Evolutionary conservation across 2,888 invertebrate species (phyloP).

Genomic region (Torymus tubicola): DNA sequence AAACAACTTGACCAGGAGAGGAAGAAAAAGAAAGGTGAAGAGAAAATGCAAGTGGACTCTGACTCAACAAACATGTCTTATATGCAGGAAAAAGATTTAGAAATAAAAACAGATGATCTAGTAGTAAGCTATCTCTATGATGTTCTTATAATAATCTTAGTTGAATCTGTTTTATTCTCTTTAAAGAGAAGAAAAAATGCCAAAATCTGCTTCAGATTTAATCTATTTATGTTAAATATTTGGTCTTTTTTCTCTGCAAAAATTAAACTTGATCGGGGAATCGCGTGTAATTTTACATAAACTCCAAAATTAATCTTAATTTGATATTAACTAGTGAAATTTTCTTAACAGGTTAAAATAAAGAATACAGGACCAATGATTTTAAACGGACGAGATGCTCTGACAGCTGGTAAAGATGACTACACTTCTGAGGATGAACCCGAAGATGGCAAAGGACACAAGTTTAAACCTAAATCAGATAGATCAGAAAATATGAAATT

Average conservation of each 20-base stretch:
- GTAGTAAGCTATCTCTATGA: slow-evolving; percentile 79
- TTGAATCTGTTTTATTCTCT: slow-evolving; percentile 66
- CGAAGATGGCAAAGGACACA: slow-evolving; percentile 77
- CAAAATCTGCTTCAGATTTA: slow-evolving; percentile 55
- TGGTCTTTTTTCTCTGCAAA: slow-evolving; percentile 55
- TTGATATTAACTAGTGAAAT: slow-evolving; percentile 4
- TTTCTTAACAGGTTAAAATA: slow-evolving; percentile 77
- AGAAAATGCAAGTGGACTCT: slow-evolving; percentile 74
- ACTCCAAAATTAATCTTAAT: neutral
- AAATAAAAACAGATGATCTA: slow-evolving; percentile 84
- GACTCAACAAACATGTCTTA: slow-evolving; percentile 74
- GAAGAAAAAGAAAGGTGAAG: slow-evolving; percentile 79
- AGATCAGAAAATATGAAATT: slow-evolving; percentile 84
- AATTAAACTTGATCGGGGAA: slow-evolving; percentile 21
- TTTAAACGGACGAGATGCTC: slow-evolving; percentile 88
- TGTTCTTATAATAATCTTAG: slow-evolving; percentile 65
- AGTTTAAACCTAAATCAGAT: slow-evolving; percentile 76
- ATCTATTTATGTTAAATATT: slow-evolving; percentile 55
- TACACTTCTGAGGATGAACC: slow-evolving; percentile 82
- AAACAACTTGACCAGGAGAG: slow-evolving; percentile 89
- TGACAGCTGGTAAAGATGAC: slow-evolving; percentile 86
- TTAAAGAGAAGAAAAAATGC: slow-evolving; percentile 57
- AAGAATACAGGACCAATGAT: slow-evolving; percentile 82
- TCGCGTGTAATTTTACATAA: slow-evolving; percentile 11
- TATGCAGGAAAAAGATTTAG: slow-evolving; percentile 80